Evolutionary conservation across 2,888 invertebrate genomes (phyloP).

Genomic region (Sepioteuthis lessoniana): DNA sequence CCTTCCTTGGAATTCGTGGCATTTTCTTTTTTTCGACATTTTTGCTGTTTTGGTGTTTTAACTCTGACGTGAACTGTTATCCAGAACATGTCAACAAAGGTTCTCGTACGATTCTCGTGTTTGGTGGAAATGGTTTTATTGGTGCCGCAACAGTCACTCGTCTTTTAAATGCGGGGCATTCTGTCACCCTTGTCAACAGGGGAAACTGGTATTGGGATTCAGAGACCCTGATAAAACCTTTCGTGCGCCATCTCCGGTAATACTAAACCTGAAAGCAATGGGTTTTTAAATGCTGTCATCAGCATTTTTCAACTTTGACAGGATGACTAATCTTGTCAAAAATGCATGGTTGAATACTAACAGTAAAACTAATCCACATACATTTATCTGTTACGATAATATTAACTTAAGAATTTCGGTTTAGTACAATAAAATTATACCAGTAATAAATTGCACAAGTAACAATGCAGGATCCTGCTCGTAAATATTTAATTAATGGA

Average conservation of each 20-base stretch:
- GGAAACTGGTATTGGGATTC: constrained; percentile 77
- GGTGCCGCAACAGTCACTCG: constrained; percentile 74
- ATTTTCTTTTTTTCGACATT: not conserved
- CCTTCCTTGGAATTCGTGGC: too few species aligned
- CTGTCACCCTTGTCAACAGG: constrained; percentile 74
- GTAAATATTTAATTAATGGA: too few species aligned
- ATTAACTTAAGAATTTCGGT: too few species aligned
- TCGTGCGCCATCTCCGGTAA: constrained; percentile 65
- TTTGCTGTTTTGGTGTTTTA: not conserved
- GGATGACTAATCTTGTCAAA: not conserved
- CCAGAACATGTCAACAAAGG: not conserved
- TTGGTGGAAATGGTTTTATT: constrained; percentile 77
- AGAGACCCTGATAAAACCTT: constrained; percentile 61
- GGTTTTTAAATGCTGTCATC: not conserved
- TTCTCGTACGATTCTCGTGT: constrained; percentile 65
- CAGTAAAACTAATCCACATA: too few species aligned
- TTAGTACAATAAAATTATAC: too few species aligned
- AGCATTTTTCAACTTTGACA: not conserved
- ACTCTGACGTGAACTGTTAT: not conserved
- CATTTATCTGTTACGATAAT: too few species aligned
- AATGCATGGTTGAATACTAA: too few species aligned
- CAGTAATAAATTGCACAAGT: too few species aligned
- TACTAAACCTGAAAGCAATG: not conserved
- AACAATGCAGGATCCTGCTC: too few species aligned
- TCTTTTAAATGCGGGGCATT: constrained; percentile 68